Percentiles rank a stretch among this genome's conserved stretches.
These are phyloP conservation scores for Venustoraphidia nigricollis DNA, from an alignment of 2,888 invertebrate genomes.

Conservation along the genomic window DNA sequence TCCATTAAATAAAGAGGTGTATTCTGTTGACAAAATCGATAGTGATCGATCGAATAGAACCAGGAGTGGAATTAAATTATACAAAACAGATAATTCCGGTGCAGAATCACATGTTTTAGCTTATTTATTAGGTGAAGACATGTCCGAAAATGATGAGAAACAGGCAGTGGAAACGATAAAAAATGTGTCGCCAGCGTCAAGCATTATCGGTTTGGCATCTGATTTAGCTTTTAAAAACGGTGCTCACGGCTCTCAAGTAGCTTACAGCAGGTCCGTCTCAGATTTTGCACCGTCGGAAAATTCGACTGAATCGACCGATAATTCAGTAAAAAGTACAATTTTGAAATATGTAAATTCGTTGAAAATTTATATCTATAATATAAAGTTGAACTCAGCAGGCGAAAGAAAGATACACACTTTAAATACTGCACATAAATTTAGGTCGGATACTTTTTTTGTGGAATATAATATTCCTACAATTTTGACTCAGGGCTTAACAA, in stretches of 20 bases:
- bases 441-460: conserved; percentile 27
- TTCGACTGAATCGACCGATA: not conserved
- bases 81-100: conserved; percentile 12
- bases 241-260: not conserved
- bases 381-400: conserved; percentile 29
- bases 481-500: conserved; percentile 14
- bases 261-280: too few species aligned
- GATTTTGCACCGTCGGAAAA: too few species aligned
- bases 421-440: conserved; percentile 12
- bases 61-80: conserved; percentile 4
- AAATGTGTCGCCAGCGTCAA: conserved; percentile 23
- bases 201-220: conserved; percentile 1
- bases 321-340: conserved; percentile 1
- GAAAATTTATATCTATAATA: conserved; percentile 26
- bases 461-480: conserved; percentile 28
- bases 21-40: conserved; percentile 5
- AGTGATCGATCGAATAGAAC: not conserved
- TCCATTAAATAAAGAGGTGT: conserved; percentile 20
- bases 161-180: conserved; percentile 26
- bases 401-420: conserved; percentile 22
- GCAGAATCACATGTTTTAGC: conserved; percentile 16
- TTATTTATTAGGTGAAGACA: conserved; percentile 26
- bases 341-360: conserved; percentile 28
- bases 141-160: conserved; percentile 25
- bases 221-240: conserved; percentile 1